Evolutionary conservation across 1,140 invertebrate genomes (phyloP).

Genomic region (Drosophila santomea): DNA sequence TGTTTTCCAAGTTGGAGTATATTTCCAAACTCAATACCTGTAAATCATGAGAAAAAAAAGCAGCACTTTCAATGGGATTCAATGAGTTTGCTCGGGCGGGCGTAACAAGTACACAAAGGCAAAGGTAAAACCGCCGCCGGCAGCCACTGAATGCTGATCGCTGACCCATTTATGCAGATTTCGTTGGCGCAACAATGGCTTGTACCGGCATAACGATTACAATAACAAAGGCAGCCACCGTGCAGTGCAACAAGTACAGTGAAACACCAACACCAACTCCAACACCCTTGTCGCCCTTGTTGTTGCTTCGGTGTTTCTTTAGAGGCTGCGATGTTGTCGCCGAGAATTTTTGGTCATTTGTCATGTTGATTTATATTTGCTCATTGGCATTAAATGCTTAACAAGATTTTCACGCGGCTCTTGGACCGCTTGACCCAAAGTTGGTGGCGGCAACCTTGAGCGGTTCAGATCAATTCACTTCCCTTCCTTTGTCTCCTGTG

Average conservation of each 20-base stretch:
- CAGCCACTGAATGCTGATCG: constrained; percentile 25
- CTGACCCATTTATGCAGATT: constrained; percentile 80
- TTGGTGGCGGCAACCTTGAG: constrained; percentile 62
- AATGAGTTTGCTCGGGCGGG: constrained; percentile 33
- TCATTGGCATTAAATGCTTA: constrained; percentile 77
- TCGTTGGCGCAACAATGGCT: constrained; percentile 66
- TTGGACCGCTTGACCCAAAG: constrained; percentile 57
- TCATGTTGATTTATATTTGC: constrained; percentile 81
- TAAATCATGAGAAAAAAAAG: constrained; percentile 22
- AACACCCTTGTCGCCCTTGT: constrained; percentile 48
- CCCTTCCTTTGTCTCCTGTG: constrained; percentile 11
- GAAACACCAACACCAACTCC: constrained; percentile 45
- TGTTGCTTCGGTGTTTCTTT: constrained; percentile 20
- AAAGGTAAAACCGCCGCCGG: constrained; percentile 29
- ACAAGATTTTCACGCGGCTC: constrained; percentile 74
- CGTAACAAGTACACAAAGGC: constrained; percentile 71
- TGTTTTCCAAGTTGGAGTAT: background rate
- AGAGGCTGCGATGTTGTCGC: constrained; percentile 46
- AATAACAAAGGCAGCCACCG: constrained; percentile 26
- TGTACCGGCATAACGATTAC: constrained; percentile 42
- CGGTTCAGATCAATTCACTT: constrained; percentile 4
- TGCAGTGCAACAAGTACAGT: constrained; percentile 59
- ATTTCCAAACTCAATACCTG: background rate
- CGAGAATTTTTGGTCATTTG: constrained; percentile 73
- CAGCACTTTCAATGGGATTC: constrained; percentile 44